Base-by-base conservation (phyloP, 2,113 vertebrate species). In the Meriones unguiculatus region DNA sequence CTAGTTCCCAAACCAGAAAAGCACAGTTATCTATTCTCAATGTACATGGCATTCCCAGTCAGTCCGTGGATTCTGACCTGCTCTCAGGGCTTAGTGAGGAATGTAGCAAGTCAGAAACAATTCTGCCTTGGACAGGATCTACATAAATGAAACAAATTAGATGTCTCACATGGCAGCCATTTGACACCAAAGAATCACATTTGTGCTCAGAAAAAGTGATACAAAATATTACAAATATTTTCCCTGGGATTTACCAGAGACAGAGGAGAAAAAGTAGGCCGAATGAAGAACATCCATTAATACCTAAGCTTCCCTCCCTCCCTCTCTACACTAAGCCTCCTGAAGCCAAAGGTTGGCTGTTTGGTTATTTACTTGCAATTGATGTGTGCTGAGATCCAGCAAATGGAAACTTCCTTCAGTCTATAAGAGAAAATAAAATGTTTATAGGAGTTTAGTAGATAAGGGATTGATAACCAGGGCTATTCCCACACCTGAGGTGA, bases 71-170 rank as follows among this genome's bases (percentile, higher is more conserved):
- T 70, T 87, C 80, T 67, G 15, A 59, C 14, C 65, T 38, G 18
- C 2, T 25, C 6, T 32, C 50, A 7, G 10, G 17, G 22, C 41
- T 65, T 65, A 78, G 9, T 18, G 2, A 4, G 57, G 35, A 28
- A n/a, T 15, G 3, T 3, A 25, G 35, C 7, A 11, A 0, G 12
- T 7, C 57, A 28, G 20, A 32, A 0, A 10, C 32, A 13, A 54
- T n/a, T 24, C 54, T 52, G 32, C 25, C 80, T 57, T 62, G 35
- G 3, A 69, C 7, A 1, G 54, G 11, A 59, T 65, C 32, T 7
- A 1, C 41, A 65, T 41, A 10, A 18, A 69, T 13, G 32, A 9
- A 14, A 14, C 13, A 54, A 24, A 24, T 59, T 12, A 62, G 32
- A 14, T 2, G 20, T 13, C 65, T 54, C 14, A 28, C 28, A 4